Conservation (phyloP, 2,797 vertebrate species). For the Oryzias sinensis region DNA sequence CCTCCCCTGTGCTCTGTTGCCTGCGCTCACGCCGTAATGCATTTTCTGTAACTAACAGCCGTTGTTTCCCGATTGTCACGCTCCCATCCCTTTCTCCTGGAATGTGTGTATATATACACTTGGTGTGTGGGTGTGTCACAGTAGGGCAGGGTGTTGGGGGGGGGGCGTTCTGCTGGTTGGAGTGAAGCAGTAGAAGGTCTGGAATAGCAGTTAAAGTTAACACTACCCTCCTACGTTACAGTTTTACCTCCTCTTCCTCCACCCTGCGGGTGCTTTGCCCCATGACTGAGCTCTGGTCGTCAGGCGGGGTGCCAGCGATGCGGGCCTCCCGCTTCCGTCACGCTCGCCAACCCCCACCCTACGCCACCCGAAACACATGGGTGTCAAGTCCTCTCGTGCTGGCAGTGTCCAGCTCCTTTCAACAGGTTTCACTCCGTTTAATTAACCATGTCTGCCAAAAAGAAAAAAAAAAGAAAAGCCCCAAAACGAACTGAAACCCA, state of each 20-base stretch:
- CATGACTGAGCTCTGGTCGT: constrained; percentile 67
- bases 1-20: constrained; percentile 88
- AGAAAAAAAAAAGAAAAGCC: constrained; percentile 31
- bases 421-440: constrained; percentile 69
- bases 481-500: constrained; percentile 44
- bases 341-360: constrained; percentile 36
- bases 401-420: constrained; percentile 67
- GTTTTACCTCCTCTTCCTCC: constrained; percentile 41
- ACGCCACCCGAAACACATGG: constrained; percentile 61
- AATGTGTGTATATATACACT: constrained; percentile 81
- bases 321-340: constrained; percentile 64
- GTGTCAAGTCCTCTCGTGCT: constrained; percentile 63
- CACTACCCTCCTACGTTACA: constrained; percentile 53
- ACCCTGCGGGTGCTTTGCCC: constrained; percentile 27
- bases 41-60: constrained; percentile 99
- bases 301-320: constrained; percentile 54
- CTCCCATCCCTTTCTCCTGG: constrained; percentile 92
- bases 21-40: constrained; percentile 91
- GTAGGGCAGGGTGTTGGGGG: constrained; percentile 46
- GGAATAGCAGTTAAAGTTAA: constrained; percentile 89
- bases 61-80: constrained; percentile 99
- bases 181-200: constrained; percentile 73
- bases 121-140: constrained; percentile 41
- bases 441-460: constrained; percentile 65
- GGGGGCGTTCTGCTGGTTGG: constrained; percentile 26